Evolutionary conservation across 2,797 vertebrate species (phyloP).

Genomic region (Sardinella longiceps): DNA sequence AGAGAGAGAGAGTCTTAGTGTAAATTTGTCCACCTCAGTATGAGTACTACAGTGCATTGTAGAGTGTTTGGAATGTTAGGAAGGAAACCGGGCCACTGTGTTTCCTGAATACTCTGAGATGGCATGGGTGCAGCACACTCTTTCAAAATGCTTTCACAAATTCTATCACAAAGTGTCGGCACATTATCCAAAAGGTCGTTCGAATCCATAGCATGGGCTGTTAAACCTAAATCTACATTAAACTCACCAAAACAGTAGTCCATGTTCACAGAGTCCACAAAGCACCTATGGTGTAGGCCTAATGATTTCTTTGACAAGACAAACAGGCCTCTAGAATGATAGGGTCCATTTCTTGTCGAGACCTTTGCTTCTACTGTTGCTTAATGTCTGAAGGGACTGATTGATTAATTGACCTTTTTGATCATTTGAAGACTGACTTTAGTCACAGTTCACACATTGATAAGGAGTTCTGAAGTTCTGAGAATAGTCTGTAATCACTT

Average conservation of each 20-base stretch:
- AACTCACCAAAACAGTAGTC: neutral
- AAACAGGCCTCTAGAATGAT: neutral
- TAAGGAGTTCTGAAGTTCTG: neutral
- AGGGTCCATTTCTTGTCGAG: neutral
- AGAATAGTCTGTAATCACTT: neutral
- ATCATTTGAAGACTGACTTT: neutral
- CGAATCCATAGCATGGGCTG: neutral
- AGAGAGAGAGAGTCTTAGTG: too few species aligned
- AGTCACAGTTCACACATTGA: neutral
- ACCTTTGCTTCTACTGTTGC: slow-evolving; percentile 2
- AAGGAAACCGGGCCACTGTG: slow-evolving; percentile 20
- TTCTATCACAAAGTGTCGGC: neutral
- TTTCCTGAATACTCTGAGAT: slow-evolving; percentile 5
- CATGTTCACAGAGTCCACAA: neutral
- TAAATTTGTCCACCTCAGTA: neutral
- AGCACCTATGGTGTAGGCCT: neutral
- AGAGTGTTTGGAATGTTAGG: slow-evolving; percentile 11
- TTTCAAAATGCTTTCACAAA: neutral
- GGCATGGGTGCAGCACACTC: neutral
- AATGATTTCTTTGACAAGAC: slow-evolving; percentile 9
- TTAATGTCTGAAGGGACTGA: neutral
- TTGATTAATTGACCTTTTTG: neutral
- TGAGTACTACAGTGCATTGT: slow-evolving; percentile 2
- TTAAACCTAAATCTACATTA: neutral
- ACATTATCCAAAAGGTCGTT: neutral